phyloP scores from a whole-genome alignment of 1,140 invertebrate species.

The Centruroides sculpturatus region DNA sequence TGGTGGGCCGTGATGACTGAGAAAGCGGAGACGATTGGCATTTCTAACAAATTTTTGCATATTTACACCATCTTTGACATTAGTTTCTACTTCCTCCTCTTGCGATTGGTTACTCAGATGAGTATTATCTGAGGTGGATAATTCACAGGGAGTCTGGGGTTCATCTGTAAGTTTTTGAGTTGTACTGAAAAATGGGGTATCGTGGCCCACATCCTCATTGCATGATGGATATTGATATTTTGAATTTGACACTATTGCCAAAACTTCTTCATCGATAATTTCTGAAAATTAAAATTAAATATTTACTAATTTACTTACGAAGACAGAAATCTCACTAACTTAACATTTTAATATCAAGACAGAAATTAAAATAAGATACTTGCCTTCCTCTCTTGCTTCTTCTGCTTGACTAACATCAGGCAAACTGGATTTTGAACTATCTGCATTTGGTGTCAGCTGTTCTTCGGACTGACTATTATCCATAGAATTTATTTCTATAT shows the following conservation, averaged over 20 bases:
- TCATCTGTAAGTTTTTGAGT: slow-evolving; percentile 7
- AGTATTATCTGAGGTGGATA: background rate
- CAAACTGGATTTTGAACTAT: too few relatives aligned
- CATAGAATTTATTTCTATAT: too few relatives aligned
- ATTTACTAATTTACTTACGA: background rate
- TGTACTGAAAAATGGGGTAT: slow-evolving; percentile 10
- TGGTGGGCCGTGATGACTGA: slow-evolving; percentile 40
- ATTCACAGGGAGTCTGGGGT: background rate
- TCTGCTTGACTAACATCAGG: background rate
- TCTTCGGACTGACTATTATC: too few relatives aligned
- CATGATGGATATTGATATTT: too few relatives aligned
- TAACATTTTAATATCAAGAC: too few relatives aligned
- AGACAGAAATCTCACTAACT: background rate
- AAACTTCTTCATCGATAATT: slow-evolving; percentile 9
- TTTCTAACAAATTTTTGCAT: slow-evolving; percentile 45
- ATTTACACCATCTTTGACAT: background rate
- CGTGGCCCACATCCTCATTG: background rate
- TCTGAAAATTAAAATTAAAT: slow-evolving; percentile 1
- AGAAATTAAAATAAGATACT: background rate
- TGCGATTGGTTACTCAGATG: background rate
- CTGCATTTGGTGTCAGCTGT: too few relatives aligned
- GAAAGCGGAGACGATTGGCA: slow-evolving; percentile 42
- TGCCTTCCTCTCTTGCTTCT: slow-evolving; percentile 11
- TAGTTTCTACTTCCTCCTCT: slow-evolving; percentile 3
- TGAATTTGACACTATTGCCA: background rate